Conservation (phyloP, 2,888 invertebrate genomes). For the Coelopa pilipes region DNA sequence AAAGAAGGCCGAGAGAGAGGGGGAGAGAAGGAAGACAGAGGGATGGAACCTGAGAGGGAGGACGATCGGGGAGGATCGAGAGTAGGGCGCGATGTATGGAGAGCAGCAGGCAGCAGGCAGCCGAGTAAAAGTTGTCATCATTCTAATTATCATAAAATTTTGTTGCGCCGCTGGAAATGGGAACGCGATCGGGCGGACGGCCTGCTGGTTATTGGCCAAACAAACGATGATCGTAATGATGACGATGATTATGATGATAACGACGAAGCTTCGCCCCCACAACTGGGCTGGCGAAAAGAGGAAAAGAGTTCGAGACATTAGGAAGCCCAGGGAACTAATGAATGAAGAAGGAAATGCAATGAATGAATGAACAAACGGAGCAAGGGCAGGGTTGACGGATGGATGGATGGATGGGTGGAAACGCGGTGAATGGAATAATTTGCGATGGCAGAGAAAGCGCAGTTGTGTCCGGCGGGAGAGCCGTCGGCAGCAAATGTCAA, state of each 20-base stretch:
- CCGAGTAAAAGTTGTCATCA: slow-evolving; percentile 35
- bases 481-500: slow-evolving; percentile 26
- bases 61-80: no score
- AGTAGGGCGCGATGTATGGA: no score
- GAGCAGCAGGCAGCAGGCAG: background rate
- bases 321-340: slow-evolving; percentile 12
- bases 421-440: background rate
- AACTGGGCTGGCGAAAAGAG: background rate
- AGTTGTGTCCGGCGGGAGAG: background rate
- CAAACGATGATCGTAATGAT: background rate
- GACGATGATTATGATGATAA: background rate
- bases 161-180: slow-evolving; percentile 22
- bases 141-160: slow-evolving; percentile 32
- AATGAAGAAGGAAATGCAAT: slow-evolving; percentile 7
- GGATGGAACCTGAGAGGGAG: background rate
- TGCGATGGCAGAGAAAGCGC: background rate
- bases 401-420: background rate
- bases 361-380: slow-evolving; percentile 5
- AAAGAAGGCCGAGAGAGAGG: background rate
- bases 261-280: background rate
- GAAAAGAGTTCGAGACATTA: background rate
- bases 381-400: background rate
- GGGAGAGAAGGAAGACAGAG: background rate
- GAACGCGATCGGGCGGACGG: slow-evolving; percentile 8
- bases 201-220: background rate